Conservation (phyloP, 2,888 invertebrate genomes). For the Acleris sparsana region DNA sequence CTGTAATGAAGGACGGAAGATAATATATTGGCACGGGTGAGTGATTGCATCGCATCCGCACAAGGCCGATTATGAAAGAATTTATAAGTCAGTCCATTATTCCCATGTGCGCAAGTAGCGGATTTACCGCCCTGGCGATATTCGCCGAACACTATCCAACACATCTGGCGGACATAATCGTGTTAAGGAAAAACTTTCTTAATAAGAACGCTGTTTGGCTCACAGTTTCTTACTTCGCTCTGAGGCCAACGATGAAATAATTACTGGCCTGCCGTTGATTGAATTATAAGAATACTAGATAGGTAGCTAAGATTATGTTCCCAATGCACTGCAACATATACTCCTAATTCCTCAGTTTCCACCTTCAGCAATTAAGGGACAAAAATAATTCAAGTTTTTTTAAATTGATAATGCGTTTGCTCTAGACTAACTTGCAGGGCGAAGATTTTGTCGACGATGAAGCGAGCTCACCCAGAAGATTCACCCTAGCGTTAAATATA, state of each 20-base stretch:
- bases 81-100: constrained; percentile 34
- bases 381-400: too few relatives aligned
- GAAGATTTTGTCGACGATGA: too few relatives aligned
- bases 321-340: too few relatives aligned
- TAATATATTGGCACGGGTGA: constrained; percentile 6
- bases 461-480: too few relatives aligned
- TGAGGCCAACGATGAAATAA: constrained; percentile 59
- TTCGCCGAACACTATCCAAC: constrained; percentile 68
- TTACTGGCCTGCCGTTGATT: constrained; percentile 45
- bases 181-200: constrained; percentile 82
- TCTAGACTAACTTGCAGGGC: too few relatives aligned
- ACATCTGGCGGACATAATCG: constrained; percentile 81
- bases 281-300: constrained; percentile 24
- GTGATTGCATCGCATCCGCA: constrained; percentile 18
- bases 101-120: constrained; percentile 31
- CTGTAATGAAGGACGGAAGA: constrained; percentile 1
- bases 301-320: background rate
- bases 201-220: constrained; percentile 76
- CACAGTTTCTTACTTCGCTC: constrained; percentile 49
- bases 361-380: too few relatives aligned
- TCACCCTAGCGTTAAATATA: too few relatives aligned
- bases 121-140: constrained; percentile 48
- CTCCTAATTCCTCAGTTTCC: too few relatives aligned
- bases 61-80: constrained; percentile 31
- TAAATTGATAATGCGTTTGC: too few relatives aligned